phyloP scores from a whole-genome alignment of 37 sponge, comb jelly and placozoan genomes.

The Petrosia ficiformis region DNA sequence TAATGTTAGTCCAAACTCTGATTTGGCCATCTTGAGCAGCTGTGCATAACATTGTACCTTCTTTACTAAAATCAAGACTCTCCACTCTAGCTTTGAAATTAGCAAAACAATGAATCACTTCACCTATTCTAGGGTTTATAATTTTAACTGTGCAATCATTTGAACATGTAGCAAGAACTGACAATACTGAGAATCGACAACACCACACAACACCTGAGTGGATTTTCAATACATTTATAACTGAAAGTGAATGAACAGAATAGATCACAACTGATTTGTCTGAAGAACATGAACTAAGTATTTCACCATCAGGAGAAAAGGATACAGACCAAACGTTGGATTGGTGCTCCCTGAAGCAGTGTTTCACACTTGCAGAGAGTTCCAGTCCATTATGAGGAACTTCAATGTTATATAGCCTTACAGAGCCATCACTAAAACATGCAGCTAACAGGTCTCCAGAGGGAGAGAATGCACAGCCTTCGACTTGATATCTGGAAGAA shows the following conservation, averaged over 20 bases:
- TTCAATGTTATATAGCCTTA: not conserved
- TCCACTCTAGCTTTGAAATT: constrained; percentile 1
- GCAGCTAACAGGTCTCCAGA: constrained; percentile 5
- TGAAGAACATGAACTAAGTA: constrained; percentile 26
- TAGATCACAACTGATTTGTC: constrained; percentile 20
- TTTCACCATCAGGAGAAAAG: constrained; percentile 4
- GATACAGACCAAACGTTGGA: constrained; percentile 13
- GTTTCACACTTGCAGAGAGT: not conserved
- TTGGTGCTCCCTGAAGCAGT: constrained; percentile 11
- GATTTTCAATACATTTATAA: not conserved
- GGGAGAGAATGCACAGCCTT: constrained; percentile 8
- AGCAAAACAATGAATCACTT: constrained; percentile 12
- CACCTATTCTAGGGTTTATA: constrained; percentile 1
- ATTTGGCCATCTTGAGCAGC: constrained; percentile 3
- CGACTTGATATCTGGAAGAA: constrained; percentile 17
- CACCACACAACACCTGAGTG: constrained; percentile 33
- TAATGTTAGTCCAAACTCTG: not conserved
- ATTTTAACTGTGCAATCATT: constrained; percentile 30
- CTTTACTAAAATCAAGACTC: constrained; percentile 1
- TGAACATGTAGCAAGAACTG: constrained; percentile 7
- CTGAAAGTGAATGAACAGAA: not conserved
- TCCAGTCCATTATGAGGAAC: not conserved
- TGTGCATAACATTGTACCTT: constrained; percentile 13
- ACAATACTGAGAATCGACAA: not conserved
- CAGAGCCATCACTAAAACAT: constrained; percentile 9